Base-by-base conservation (phyloP, 2,113 vertebrate species). In the Syrrhaptes paradoxus region DNA sequence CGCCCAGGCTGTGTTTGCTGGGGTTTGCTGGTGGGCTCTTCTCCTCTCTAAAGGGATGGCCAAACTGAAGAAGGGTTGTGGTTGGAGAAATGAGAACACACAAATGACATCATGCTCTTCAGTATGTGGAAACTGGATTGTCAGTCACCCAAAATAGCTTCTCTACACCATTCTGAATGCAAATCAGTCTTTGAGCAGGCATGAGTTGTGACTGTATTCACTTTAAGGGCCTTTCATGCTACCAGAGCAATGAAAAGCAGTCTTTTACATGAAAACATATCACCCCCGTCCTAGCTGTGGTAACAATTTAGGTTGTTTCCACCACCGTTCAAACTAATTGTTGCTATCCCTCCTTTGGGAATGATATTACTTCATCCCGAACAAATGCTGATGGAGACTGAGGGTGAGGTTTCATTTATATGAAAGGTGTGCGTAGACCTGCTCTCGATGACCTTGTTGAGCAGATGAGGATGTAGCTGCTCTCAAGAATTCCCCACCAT, bases 51-150 rank as follows among this genome's bases (percentile, higher is more conserved):
- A 83, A 73, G 85, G 58, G 71, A 76, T 51, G 11, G 58, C 34
- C 92, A 76, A 67, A 25, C 49, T 76, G 89, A 67, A 70, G 87
- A 93, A 68, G 51, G 92, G 89, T 68, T 94, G 96, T 91, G 90
- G 80, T 15, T 81, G 88, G 57, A 86, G 81, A 86, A 72, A 92
- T 78, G 58, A 70, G 31, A 32, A 21, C 52, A 43, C 32, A 79
- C 72, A 71, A 70, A 94, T 81, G 61, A 79, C 62, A 89, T 9
- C 36, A 48, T 83, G 55, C 55, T 80, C 59, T 75, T 80, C 38
- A 19, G 29, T 66, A 38, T 38, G 17, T 51, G 62, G 18, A 26
- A 79, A 73, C 46, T n/a, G 46, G 36, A 66, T 36, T 88, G 48
- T n/a, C 67, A 61, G 7, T 73, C 85, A 77, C 67, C 10, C 54